Evolutionary conservation across 2,113 vertebrate species (phyloP).

Genomic region (Neotoma lepida): DNA sequence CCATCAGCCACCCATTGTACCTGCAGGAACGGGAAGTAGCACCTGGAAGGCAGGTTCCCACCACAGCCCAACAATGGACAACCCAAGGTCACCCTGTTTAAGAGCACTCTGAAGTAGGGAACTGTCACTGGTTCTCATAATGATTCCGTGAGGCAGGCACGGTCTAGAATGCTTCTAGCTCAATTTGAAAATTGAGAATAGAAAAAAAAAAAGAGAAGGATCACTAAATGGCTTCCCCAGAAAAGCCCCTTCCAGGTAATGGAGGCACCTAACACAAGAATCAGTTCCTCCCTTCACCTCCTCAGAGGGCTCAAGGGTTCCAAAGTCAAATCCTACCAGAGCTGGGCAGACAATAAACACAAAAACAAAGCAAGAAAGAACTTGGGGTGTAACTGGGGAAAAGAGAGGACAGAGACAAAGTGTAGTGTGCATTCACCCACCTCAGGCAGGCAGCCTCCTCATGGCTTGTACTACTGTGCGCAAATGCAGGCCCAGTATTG

Average conservation of each 20-base stretch:
- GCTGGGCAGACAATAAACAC: neutral
- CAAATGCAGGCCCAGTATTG: neutral
- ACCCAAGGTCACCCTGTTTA: neutral
- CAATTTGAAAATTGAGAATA: conserved; percentile 20
- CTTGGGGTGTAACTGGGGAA: accelerated
- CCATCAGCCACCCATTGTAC: neutral
- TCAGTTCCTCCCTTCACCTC: neutral
- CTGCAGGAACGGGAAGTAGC: conserved; percentile 15
- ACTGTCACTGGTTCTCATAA: neutral
- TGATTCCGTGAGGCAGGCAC: neutral
- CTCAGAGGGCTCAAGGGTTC: neutral
- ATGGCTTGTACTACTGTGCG: accelerated
- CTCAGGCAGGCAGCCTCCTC: neutral
- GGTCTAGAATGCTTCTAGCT: neutral
- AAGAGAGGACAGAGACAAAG: neutral
- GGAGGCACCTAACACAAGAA: neutral
- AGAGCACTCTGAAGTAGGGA: neutral
- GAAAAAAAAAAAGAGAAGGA: neutral
- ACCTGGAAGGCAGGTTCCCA: conserved; percentile 45
- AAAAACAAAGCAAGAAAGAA: neutral
- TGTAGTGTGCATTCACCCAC: neutral
- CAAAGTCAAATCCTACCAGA: neutral
- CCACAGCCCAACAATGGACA: conserved; percentile 14
- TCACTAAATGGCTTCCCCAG: neutral
- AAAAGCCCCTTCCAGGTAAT: neutral